Evolutionary conservation across 1,140 invertebrate species (phyloP).

Genomic region (Theocolax elegans): DNA sequence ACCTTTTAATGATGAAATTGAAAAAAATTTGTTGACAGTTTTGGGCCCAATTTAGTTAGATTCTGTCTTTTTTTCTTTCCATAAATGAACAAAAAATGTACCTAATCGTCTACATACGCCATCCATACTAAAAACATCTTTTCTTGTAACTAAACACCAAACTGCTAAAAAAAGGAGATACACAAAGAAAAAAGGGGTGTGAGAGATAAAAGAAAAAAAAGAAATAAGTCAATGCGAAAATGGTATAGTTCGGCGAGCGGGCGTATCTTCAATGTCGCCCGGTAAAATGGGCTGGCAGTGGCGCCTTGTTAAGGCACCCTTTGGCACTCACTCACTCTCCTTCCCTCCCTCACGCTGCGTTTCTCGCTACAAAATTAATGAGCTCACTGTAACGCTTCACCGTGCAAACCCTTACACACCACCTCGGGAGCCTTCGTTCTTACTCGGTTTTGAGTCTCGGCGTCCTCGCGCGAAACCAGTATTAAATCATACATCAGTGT

Average conservation of each 20-base stretch:
- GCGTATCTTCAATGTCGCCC: constrained; percentile 60
- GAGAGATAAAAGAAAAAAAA: background rate
- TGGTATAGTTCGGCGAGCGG: constrained; percentile 16
- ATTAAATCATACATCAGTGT: constrained; percentile 66
- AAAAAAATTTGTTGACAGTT: too few species aligned
- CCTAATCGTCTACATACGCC: too few species aligned
- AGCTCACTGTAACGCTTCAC: constrained; percentile 65
- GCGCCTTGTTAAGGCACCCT: constrained; percentile 64
- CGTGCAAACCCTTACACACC: constrained; percentile 61
- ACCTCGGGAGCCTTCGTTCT: constrained; percentile 33
- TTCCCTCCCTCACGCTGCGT: background rate
- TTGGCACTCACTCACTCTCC: constrained; percentile 50
- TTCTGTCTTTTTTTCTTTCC: too few species aligned
- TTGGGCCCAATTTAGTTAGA: too few species aligned
- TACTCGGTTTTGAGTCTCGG: constrained; percentile 53
- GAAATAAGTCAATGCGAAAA: constrained; percentile 5
- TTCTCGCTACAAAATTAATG: constrained; percentile 63
- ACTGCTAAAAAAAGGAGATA: background rate
- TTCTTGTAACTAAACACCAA: constrained; percentile 20
- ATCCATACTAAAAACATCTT: too few species aligned
- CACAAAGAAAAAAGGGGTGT: constrained; percentile 2
- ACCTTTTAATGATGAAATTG: too few species aligned
- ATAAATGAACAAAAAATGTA: too few species aligned
- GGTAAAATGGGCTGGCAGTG: constrained; percentile 60
- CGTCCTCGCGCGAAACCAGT: constrained; percentile 48